phyloP scores from a whole-genome alignment of 92 coral and sea anemone species.

The Diadumene lineata region DNA sequence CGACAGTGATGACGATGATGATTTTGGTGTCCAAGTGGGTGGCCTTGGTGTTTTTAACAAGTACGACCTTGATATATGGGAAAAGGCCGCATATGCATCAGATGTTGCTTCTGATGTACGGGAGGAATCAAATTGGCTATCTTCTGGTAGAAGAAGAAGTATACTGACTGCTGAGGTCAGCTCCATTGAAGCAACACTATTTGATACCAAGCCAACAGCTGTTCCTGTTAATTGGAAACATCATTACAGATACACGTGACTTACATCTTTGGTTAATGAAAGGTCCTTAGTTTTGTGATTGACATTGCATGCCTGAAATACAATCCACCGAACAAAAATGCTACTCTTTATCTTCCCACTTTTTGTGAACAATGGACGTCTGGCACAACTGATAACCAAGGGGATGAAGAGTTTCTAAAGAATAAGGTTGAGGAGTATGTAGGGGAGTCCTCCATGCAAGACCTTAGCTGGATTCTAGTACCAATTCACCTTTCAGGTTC shows the following conservation, averaged over 20 bases:
- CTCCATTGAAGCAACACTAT: slow-evolving; percentile 20
- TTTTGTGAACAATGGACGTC: slow-evolving; percentile 48
- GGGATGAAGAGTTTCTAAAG: slow-evolving; percentile 20
- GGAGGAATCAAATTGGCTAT: slow-evolving; percentile 43
- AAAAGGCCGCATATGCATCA: slow-evolving; percentile 30
- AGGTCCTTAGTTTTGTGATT: slow-evolving; percentile 51
- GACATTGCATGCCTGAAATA: slow-evolving; percentile 43
- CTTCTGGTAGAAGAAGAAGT: slow-evolving; percentile 2
- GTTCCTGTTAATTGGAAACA: slow-evolving; percentile 20
- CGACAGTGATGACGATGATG: slow-evolving; percentile 27
- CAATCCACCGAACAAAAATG: slow-evolving; percentile 7
- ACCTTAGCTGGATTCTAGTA: slow-evolving; percentile 35
- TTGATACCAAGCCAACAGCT: slow-evolving; percentile 36
- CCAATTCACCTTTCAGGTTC: slow-evolving; percentile 31
- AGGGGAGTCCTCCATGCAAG: neutral
- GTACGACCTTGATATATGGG: slow-evolving; percentile 41
- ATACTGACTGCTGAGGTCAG: slow-evolving; percentile 22
- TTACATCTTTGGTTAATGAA: slow-evolving; percentile 42
- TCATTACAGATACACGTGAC: slow-evolving; percentile 46
- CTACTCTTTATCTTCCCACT: slow-evolving; percentile 46
- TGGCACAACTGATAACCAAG: too few relatives aligned
- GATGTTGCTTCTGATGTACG: slow-evolving; percentile 4
- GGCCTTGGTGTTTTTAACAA: slow-evolving; percentile 46
- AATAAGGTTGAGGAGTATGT: slow-evolving; percentile 29
- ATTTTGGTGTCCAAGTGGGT: slow-evolving; percentile 43